Percentiles rank a stretch among this genome's conserved stretches.
Evolutionary conservation across 2,888 invertebrate species (phyloP).

Genomic region (Suillia variegata): DNA sequence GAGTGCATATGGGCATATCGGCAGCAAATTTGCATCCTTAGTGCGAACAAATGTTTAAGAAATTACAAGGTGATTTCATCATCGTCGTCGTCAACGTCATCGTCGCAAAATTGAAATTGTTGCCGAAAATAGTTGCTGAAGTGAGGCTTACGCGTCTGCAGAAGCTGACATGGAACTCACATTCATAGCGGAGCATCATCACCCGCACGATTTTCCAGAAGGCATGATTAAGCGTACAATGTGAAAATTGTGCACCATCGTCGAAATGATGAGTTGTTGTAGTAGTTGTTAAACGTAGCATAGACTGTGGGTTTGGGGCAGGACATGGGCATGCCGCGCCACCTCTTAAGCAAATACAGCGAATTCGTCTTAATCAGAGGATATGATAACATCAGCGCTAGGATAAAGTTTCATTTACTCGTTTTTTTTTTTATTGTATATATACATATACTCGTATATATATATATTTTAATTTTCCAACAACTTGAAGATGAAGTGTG

Average conservation of each 20-base stretch:
- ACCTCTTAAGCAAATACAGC: constrained; percentile 7
- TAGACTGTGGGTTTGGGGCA: too few species aligned
- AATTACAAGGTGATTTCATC: constrained; percentile 46
- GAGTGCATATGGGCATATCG: neutral
- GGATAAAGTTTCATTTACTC: too few species aligned
- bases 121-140: constrained; percentile 43
- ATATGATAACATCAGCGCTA: constrained; percentile 20
- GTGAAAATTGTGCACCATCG: neutral
- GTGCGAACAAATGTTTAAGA: constrained; percentile 48
- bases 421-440: constrained; percentile 24
- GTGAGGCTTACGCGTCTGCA: constrained; percentile 25
- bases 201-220: constrained; percentile 10
- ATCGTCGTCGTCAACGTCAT: neutral
- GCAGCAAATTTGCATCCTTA: constrained; percentile 11
- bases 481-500: constrained; percentile 22
- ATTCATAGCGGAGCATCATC: constrained; percentile 8
- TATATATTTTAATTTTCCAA: too few species aligned
- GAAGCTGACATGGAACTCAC: constrained; percentile 38
- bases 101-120: constrained; percentile 24
- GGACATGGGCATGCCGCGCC: constrained; percentile 10
- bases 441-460: too few species aligned
- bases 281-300: too few species aligned
- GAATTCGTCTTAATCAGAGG: constrained; percentile 28
- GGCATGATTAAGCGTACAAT: constrained; percentile 15
- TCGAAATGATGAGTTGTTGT: neutral